Base-by-base conservation (phyloP, 1,140 invertebrate species). In the Meloidogyne hapla region DNA sequence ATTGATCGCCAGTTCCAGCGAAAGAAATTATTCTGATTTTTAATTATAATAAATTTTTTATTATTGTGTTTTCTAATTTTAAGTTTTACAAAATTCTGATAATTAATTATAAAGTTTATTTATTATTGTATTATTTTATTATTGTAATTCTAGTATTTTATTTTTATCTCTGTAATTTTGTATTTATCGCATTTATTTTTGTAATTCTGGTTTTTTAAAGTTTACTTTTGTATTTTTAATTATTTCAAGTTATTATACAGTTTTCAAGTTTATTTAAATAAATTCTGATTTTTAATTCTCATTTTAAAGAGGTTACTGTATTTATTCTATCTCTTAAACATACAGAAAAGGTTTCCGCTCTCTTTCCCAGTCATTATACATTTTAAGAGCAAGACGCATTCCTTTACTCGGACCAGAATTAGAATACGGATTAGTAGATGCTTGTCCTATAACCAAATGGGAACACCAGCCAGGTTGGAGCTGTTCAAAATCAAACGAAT, bases 381-480 rank as follows among this genome's bases (percentile, higher is more conserved):
- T 62, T 26, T 63, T 56, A 23, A 77, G 40, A 26, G 66, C 63
- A 21, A 61, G 62, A 1, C 63, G 13, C 40, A 76, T 40, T 6
- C 26, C 75, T 25, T 75, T 65, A n/a, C 15, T 75, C 2, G 69
- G 45, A 6, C 18, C 28, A 73, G 48, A n/a, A 33, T 25, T 5
- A 26, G 13, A 2, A 73, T 28, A 73, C 9, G 63, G 10, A 4
- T 38, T 2, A 26, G 9, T 12, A n/a, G 33, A 40, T 1, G 26
- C 45, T 9, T 61, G 71, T 48, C 26, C 45, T 38, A 76, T 40
- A 26, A 76, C 18, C 21, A 77, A 1, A 42, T 77, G 76, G 2
- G 76, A 77, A 42, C 76, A 77, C 76, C 76, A 77, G 25, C 73
- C 40, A 25, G 75, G 23, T 21, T 67, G 13, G 8, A 77, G 64